Evolutionary conservation across 2,797 vertebrate species (phyloP).

Genomic region (Paedocypris micromegethes): DNA sequence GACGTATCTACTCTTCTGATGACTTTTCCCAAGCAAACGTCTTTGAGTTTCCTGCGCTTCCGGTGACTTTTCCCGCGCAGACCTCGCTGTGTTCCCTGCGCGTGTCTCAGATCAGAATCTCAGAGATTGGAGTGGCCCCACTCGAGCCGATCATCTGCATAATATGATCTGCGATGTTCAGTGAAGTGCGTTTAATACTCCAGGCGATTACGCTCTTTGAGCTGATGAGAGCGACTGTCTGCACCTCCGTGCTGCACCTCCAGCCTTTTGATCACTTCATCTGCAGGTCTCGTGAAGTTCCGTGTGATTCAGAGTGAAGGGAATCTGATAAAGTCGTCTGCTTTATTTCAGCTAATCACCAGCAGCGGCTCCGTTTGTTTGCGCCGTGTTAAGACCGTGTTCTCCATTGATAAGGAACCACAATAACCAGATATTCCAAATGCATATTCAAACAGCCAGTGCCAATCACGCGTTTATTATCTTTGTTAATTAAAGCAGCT

Average conservation of each 20-base stretch:
- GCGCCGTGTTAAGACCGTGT: slow-evolving; percentile 36
- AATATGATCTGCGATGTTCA: slow-evolving; percentile 61
- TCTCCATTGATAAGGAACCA: slow-evolving; percentile 43
- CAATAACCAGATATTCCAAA: slow-evolving; percentile 45
- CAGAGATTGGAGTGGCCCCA: slow-evolving; percentile 52
- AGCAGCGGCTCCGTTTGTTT: slow-evolving; percentile 45
- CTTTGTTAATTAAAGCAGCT: slow-evolving; percentile 52
- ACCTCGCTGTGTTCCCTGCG: neutral
- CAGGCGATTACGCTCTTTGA: slow-evolving; percentile 51
- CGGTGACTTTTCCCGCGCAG: neutral
- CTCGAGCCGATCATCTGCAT: slow-evolving; percentile 62
- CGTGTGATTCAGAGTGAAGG: slow-evolving; percentile 26
- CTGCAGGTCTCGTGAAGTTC: slow-evolving; percentile 46
- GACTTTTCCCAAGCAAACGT: neutral
- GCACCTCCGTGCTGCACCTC: slow-evolving; percentile 39
- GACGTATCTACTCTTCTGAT: too few species aligned
- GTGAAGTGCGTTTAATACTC: slow-evolving; percentile 55
- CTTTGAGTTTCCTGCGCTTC: neutral
- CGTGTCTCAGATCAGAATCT: slow-evolving; percentile 53
- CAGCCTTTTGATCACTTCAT: slow-evolving; percentile 51
- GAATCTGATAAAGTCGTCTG: slow-evolving; percentile 32
- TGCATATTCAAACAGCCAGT: slow-evolving; percentile 53
- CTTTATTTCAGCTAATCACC: slow-evolving; percentile 44
- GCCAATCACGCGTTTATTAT: slow-evolving; percentile 49
- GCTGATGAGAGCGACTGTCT: slow-evolving; percentile 50